Conservation (phyloP, 2,888 invertebrate species). For the Microplitis manilae region DNA sequence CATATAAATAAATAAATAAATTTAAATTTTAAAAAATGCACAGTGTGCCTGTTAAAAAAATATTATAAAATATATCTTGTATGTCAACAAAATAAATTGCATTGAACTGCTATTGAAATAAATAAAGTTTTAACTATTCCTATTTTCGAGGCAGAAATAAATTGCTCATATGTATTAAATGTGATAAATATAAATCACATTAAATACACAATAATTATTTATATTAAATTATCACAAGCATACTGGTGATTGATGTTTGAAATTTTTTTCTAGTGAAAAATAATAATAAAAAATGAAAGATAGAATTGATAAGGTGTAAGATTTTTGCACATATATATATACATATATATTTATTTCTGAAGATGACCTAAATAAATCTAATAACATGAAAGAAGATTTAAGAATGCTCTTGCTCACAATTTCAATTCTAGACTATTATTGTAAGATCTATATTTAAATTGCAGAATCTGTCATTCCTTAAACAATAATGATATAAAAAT, state of each 20-base stretch:
- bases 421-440: conserved; percentile 64
- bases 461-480: conserved; percentile 68
- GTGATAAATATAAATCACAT: not conserved
- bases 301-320: conserved; percentile 23
- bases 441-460: conserved; percentile 64
- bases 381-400: conserved; percentile 22
- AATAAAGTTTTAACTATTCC: conserved; percentile 4
- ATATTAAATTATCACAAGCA: conserved; percentile 6
- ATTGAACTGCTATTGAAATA: not conserved
- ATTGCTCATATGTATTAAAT: conserved; percentile 8
- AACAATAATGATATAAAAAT: conserved; percentile 32
- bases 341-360: conserved; percentile 58
- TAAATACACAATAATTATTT: conserved; percentile 1
- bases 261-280: conserved; percentile 26
- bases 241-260: conserved; percentile 19
- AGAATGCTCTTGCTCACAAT: conserved; percentile 67
- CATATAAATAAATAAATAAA: conserved; percentile 27
- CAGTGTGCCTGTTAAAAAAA: conserved; percentile 37
- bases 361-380: conserved; percentile 60
- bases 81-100: not conserved
- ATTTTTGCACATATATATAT: conserved; percentile 4
- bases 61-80: conserved; percentile 21
- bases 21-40: conserved; percentile 27
- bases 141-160: conserved; percentile 11
- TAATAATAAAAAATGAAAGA: conserved; percentile 1